These are phyloP conservation scores for Pterocles burchelli DNA, from an alignment of 2,113 vertebrate genomes.

Conservation along the genomic window DNA sequence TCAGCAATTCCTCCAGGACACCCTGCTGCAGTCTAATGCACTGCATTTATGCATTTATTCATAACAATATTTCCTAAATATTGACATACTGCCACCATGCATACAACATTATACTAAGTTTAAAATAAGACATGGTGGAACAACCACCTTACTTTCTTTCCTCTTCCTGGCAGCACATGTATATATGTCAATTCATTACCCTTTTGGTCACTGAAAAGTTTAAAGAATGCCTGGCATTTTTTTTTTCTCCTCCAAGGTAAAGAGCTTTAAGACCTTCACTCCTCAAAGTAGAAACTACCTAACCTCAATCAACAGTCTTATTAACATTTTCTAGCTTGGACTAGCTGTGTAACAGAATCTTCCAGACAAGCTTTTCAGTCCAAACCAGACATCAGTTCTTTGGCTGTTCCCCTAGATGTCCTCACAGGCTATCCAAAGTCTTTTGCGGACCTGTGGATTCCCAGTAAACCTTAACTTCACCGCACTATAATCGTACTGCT, in stretches of 20 bases:
- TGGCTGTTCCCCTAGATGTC: conserved; percentile 53
- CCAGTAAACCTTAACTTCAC: neutral
- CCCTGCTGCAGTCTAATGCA: neutral
- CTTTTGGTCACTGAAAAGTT: neutral
- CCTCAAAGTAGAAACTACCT: neutral
- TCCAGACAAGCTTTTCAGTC: neutral
- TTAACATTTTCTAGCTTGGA: neutral
- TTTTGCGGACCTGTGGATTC: neutral
- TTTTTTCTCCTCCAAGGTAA: neutral
- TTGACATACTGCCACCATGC: neutral
- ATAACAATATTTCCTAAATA: neutral
- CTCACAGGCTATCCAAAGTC: conserved; percentile 36
- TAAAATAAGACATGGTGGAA: neutral
- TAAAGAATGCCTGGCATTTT: neutral
- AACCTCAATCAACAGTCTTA: neutral
- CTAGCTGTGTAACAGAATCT: neutral
- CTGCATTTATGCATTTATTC: neutral
- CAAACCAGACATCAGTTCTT: neutral
- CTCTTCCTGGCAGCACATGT: neutral
- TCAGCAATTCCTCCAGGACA: neutral
- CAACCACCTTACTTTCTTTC: neutral
- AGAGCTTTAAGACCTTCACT: neutral
- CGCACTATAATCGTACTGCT: neutral
- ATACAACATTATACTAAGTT: neutral
- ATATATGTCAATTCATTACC: neutral